Evolutionary conservation across 2,797 vertebrate genomes (phyloP).

Genomic region (Echeneis naucrates): DNA sequence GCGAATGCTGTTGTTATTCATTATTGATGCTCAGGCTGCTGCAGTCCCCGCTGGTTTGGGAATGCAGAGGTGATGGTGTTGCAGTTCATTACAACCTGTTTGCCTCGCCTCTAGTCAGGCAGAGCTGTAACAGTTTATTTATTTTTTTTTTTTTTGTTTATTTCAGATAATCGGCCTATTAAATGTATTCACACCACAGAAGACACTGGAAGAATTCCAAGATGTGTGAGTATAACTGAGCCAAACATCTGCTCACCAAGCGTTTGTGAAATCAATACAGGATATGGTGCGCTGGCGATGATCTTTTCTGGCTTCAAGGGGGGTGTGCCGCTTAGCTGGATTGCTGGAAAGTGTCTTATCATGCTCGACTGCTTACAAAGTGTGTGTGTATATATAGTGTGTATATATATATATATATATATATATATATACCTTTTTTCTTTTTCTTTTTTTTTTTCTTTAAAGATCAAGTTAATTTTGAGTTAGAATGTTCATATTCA

Average conservation of each 20-base stretch:
- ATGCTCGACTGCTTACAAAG: background rate
- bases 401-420: too few relatives aligned
- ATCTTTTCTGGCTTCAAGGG: constrained; percentile 28
- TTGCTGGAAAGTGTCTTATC: constrained; percentile 12
- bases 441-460: background rate
- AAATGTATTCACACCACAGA: constrained; percentile 98
- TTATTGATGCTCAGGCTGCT: constrained; percentile 24
- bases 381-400: too few relatives aligned
- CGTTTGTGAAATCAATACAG: constrained; percentile 44
- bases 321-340: background rate
- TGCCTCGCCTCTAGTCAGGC: background rate
- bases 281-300: constrained; percentile 3
- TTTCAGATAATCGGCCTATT: constrained; percentile 95
- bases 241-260: constrained; percentile 4
- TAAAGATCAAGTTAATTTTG: background rate
- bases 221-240: constrained; percentile 92
- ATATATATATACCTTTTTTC: too few relatives aligned
- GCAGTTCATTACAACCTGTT: constrained; percentile 6
- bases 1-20: constrained; percentile 23
- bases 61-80: background rate
- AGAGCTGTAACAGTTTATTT: constrained; percentile 28
- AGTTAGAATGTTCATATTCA: background rate
- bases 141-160: background rate
- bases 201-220: constrained; percentile 98
- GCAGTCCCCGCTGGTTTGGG: constrained; percentile 12